Evolutionary conservation across 2,888 invertebrate genomes (phyloP), one percentile per base, ranked within the genome.

Genomic region (Slavum lentiscoides): DNA sequence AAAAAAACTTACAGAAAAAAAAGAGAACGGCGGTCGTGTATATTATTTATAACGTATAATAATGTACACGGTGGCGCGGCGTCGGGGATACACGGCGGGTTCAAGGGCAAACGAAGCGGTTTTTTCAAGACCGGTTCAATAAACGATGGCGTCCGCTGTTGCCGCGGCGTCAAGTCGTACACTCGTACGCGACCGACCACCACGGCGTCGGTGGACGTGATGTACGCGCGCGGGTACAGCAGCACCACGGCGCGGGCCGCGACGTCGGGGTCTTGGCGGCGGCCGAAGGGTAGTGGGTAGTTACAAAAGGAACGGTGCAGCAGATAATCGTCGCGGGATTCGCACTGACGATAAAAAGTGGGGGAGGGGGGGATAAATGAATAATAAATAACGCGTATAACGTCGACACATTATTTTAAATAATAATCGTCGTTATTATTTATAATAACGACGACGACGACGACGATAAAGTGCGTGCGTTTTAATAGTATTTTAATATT

Each of bases 61-160:
- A 39, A 9, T 6, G 9, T 43, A 43, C 6, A 43, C 6, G 7
- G 43, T 61, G 43, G 15, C 43, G 66, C 58, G 64, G 43, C 55
- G 80, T 64, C 62, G 77, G 62, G 77, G 77, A 70, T 77, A 77
- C n/a, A n/a, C 70, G 70, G 80, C 70, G 70, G 80, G 80, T 80
- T 80, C 80, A 80, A 80, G 80, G 80, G 80, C 80, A 72, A 80
- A 72, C 58, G 80, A 80, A 80, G 80, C 80, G 80, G 80, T 80
- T 80, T 80, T 80, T 80, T 80, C 80, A 80, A 80, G 80, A 80
- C 80, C 80, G 80, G 80, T 80, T 80, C 80, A 80, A 80, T 64
- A 80, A 80, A 80, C 80, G 80, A 72, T 72, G 80, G 80, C 80
- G 80, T 80, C 80, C 80, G 72, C 80, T 64, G 70, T 64, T 64